Evolutionary conservation across 2,888 invertebrate genomes (phyloP).

Genomic region (Drosophila fulvimacula): DNA sequence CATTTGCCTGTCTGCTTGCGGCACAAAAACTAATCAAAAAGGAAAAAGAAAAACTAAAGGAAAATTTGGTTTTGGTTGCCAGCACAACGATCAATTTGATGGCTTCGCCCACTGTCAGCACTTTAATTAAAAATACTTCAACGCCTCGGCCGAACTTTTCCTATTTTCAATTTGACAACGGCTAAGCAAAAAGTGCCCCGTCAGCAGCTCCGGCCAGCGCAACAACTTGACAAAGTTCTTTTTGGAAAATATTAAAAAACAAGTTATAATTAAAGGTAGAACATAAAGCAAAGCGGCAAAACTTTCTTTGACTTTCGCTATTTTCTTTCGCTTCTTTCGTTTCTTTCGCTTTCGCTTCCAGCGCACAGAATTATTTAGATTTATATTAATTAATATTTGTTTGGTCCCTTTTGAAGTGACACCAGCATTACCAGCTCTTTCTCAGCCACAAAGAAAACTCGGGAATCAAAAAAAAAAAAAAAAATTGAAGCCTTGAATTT

Average conservation of each 20-base stretch:
- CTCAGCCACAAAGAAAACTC: not conserved
- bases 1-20: no score
- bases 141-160: conserved; percentile 58
- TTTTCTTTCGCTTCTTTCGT: conserved; percentile 10
- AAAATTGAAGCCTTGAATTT: not conserved
- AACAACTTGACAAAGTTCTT: conserved; percentile 31
- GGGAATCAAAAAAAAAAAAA: not conserved
- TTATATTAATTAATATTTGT: conserved; percentile 75
- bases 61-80: conserved; percentile 26
- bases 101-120: conserved; percentile 35
- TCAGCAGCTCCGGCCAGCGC: conserved; percentile 21
- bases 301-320: conserved; percentile 57
- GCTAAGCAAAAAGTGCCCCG: conserved; percentile 33
- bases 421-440: not conserved
- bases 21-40: not conserved
- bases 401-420: conserved; percentile 41
- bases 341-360: not conserved
- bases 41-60: not conserved
- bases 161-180: conserved; percentile 58
- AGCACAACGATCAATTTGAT: conserved; percentile 34
- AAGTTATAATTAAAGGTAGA: conserved; percentile 74
- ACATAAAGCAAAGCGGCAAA: conserved; percentile 41
- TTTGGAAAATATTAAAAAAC: conserved; percentile 37
- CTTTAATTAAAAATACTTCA: conserved; percentile 74
- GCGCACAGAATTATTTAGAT: conserved; percentile 52